Percentiles rank a stretch among this genome's conserved stretches.
phyloP scores from a whole-genome alignment of 1,140 invertebrate species.

The Gyrodactylus bullatarudis region DNA sequence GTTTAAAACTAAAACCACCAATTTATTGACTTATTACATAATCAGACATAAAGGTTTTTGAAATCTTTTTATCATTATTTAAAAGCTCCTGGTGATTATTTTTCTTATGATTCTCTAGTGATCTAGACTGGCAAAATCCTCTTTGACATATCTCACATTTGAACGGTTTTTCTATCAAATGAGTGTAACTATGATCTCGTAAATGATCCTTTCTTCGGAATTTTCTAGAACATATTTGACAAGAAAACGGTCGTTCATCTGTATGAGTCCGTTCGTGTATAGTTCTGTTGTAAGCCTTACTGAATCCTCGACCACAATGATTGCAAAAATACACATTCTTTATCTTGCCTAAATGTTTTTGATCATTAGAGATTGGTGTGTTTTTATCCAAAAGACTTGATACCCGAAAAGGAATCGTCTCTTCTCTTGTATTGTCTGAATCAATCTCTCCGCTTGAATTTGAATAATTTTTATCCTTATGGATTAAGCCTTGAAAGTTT shows the following conservation, averaged over 20 bases:
- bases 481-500: background rate
- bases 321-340: background rate
- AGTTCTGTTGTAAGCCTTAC: background rate
- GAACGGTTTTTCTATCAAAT: background rate
- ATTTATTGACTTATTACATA: too few species aligned
- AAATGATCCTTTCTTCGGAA: background rate
- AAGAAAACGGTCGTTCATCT: background rate
- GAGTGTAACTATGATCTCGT: background rate
- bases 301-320: background rate
- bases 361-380: background rate
- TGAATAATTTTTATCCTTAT: background rate
- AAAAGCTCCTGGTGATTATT: too few species aligned
- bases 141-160: conserved; percentile 25
- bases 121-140: conserved; percentile 70
- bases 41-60: too few species aligned
- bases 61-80: too few species aligned
- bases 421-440: too few species aligned
- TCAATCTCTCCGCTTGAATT: background rate
- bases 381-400: background rate
- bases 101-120: conserved; percentile 50
- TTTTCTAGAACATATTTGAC: background rate
- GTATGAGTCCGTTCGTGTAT: background rate
- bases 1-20: too few species aligned
- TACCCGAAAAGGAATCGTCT: background rate
- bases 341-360: background rate